These are phyloP conservation scores for Agrypnus murinus DNA, from an alignment of 2,888 invertebrate genomes.

Conservation along the genomic window DNA sequence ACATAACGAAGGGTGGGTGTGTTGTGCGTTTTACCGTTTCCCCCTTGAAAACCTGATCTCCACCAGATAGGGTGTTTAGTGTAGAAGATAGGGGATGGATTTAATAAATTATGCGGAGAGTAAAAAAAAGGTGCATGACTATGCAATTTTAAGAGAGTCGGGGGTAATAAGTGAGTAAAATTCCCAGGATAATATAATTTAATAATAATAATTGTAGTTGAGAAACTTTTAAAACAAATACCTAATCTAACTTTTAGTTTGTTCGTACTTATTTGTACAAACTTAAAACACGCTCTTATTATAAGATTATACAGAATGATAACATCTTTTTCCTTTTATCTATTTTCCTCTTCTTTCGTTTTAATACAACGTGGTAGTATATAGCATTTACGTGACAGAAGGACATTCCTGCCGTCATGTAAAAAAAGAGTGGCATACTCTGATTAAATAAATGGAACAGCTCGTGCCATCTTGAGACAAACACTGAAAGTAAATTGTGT, in stretches of 20 bases:
- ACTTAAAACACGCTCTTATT: conserved; percentile 2
- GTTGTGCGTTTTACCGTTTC: background rate
- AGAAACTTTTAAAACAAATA: conserved; percentile 29
- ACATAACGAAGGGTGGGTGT: background rate
- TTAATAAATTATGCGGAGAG: background rate
- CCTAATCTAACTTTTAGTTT: conserved; percentile 22
- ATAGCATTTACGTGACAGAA: background rate
- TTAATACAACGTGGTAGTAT: background rate
- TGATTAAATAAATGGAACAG: background rate
- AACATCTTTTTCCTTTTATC: conserved; percentile 14
- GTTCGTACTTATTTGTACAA: conserved; percentile 19
- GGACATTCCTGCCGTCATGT: background rate
- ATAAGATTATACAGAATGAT: conserved; percentile 1
- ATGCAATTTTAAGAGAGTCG: too few species aligned
- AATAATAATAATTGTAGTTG: too few species aligned
- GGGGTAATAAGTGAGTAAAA: background rate
- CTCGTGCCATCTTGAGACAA: conserved; percentile 26
- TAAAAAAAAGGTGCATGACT: background rate
- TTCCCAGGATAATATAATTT: too few species aligned
- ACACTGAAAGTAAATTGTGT: background rate
- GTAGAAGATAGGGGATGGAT: background rate
- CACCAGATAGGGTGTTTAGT: background rate
- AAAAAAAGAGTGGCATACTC: background rate
- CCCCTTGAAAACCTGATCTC: background rate
- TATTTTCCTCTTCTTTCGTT: background rate